A percentile compares a stretch with the other conserved stretches of the same genome.
Evolutionary conservation across 1,140 invertebrate genomes (phyloP).

Genomic region (Drosophila sechellia): DNA sequence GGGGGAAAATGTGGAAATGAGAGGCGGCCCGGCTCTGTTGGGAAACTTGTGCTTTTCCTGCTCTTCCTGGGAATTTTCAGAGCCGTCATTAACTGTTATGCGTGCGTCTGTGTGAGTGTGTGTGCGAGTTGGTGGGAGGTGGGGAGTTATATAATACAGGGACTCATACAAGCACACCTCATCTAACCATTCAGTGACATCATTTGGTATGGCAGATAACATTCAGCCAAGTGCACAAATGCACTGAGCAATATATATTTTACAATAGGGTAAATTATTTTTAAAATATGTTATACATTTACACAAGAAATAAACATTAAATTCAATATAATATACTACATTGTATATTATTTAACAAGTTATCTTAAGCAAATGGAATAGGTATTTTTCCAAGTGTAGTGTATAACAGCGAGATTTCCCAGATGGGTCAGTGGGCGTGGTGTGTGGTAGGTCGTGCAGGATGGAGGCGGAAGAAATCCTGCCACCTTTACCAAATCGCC

Average conservation of each 20-base stretch:
- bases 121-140: not conserved
- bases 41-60: constrained; percentile 42
- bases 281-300: not conserved
- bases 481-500: constrained; percentile 52
- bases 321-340: too few relatives aligned
- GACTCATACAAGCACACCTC: constrained; percentile 64
- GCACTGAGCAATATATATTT: not conserved
- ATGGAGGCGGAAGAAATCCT: constrained; percentile 24
- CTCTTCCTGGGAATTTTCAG: constrained; percentile 46
- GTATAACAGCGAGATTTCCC: constrained; percentile 1
- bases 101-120: not conserved
- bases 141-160: constrained; percentile 36
- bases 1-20: constrained; percentile 44
- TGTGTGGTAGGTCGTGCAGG: not conserved
- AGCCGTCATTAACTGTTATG: constrained; percentile 67
- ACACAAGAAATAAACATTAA: too few relatives aligned
- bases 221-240: constrained; percentile 72
- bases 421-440: constrained; percentile 17
- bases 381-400: not conserved
- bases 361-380: too few relatives aligned
- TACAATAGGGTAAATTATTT: too few relatives aligned
- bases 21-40: constrained; percentile 29
- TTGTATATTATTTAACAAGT: too few relatives aligned
- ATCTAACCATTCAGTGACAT: constrained; percentile 80
- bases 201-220: constrained; percentile 77